A percentile compares a stretch with the other conserved stretches of the same genome.
phyloP scores from a whole-genome alignment of 2,888 invertebrate genomes.

The Perithous albicinctus region DNA sequence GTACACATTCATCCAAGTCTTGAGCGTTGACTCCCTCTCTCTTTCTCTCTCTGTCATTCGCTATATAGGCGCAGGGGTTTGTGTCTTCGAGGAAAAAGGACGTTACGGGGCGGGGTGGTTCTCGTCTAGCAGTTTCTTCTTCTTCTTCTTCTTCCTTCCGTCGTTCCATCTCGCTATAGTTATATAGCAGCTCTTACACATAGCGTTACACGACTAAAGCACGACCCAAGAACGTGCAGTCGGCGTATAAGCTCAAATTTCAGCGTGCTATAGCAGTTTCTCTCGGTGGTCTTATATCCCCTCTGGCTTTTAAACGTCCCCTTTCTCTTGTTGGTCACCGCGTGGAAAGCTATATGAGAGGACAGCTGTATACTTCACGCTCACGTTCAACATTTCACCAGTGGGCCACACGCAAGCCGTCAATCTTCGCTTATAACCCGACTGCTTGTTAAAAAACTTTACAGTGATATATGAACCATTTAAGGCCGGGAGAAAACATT shows the following conservation, averaged over 20 bases:
- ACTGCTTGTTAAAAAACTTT: no score
- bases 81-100: neutral
- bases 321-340: neutral
- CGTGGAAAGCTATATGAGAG: slow-evolving; percentile 1
- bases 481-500: no score
- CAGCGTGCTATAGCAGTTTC: neutral
- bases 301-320: slow-evolving; percentile 38
- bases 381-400: slow-evolving; percentile 59
- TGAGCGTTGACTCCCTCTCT: neutral
- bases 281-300: neutral
- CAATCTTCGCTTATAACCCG: neutral
- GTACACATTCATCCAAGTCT: neutral
- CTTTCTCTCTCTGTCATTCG: no score
- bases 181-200: neutral
- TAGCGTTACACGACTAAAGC: neutral
- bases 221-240: neutral
- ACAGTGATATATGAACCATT: no score
- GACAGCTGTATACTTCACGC: slow-evolving; percentile 59
- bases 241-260: neutral
- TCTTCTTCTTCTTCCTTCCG: slow-evolving; percentile 14
- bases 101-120: slow-evolving; percentile 7
- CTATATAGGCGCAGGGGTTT: no score
- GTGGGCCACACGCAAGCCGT: slow-evolving; percentile 47
- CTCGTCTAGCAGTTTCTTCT: slow-evolving; percentile 47
- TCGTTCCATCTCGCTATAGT: neutral